These are phyloP conservation scores for Cottus gobio DNA, from an alignment of 2,113 vertebrate genomes.

Conservation along the genomic window DNA sequence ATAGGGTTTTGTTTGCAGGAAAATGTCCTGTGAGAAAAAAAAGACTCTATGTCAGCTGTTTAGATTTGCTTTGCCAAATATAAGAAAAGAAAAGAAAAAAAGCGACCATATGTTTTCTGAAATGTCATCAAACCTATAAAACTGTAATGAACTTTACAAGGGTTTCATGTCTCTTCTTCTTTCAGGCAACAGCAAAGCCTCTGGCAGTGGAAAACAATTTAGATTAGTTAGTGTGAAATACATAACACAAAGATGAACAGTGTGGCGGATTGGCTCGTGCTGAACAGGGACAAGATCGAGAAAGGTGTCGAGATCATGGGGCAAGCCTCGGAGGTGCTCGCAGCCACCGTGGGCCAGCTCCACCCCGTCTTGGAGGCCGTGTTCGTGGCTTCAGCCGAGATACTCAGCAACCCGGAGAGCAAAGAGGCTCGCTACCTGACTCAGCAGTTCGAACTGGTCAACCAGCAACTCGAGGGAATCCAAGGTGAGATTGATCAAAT, in stretches of 20 bases:
- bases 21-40: constrained; percentile 43
- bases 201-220: constrained; percentile 52
- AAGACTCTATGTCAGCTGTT: constrained; percentile 15
- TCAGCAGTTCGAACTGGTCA: constrained; percentile 80
- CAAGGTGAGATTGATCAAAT: constrained; percentile 80
- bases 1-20: constrained; percentile 53
- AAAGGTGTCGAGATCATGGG: constrained; percentile 86
- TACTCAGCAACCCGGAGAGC: constrained; percentile 82
- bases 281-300: constrained; percentile 84
- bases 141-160: constrained; percentile 52
- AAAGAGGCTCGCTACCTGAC: constrained; percentile 81
- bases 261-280: constrained; percentile 83
- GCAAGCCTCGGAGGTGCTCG: constrained; percentile 82
- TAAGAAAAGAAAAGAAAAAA: constrained; percentile 5
- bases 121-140: constrained; percentile 17
- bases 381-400: constrained; percentile 80
- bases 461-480: constrained; percentile 80
- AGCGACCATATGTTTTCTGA: background rate
- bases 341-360: constrained; percentile 83
- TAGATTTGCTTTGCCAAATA: constrained; percentile 12
- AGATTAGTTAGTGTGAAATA: constrained; percentile 47
- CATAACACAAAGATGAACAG: constrained; percentile 72
- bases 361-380: constrained; percentile 84
- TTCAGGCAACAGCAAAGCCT: constrained; percentile 74
- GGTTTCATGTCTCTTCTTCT: constrained; percentile 72